These are phyloP conservation scores for Neotragus pygmaeus DNA, from an alignment of 2,113 vertebrate genomes.

Conservation along the genomic window DNA sequence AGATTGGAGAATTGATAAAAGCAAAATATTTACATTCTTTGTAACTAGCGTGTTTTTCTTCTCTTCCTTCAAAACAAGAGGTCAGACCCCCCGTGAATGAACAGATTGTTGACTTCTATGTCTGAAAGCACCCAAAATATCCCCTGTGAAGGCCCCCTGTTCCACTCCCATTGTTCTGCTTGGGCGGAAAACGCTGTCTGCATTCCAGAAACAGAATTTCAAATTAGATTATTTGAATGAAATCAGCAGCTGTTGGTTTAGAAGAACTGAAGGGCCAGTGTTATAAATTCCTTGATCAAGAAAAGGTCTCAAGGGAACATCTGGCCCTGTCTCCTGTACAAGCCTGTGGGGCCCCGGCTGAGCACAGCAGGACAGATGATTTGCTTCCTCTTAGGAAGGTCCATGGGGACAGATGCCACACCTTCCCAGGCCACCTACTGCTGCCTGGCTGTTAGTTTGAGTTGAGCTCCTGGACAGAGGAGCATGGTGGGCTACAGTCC, in stretches of 20 bases:
- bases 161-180: constrained; percentile 28
- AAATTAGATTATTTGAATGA: constrained; percentile 41
- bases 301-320: neutral
- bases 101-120: constrained; percentile 38
- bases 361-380: neutral
- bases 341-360: neutral
- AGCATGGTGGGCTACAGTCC: neutral
- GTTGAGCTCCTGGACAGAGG: neutral
- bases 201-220: constrained; percentile 33
- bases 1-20: neutral
- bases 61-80: constrained; percentile 33
- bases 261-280: neutral
- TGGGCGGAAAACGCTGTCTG: neutral
- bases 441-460: neutral
- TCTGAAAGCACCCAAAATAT: constrained; percentile 33
- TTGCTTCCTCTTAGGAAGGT: accelerated
- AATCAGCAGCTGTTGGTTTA: constrained; percentile 42
- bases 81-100: neutral
- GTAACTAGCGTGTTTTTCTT: neutral
- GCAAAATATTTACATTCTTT: constrained; percentile 16
- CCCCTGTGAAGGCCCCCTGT: constrained; percentile 2
- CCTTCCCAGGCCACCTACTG: neutral
- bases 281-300: neutral
- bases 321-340: neutral
- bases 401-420: neutral